Conservation (phyloP, 2,888 invertebrate genomes). For the Pyrochroa serraticornis region DNA sequence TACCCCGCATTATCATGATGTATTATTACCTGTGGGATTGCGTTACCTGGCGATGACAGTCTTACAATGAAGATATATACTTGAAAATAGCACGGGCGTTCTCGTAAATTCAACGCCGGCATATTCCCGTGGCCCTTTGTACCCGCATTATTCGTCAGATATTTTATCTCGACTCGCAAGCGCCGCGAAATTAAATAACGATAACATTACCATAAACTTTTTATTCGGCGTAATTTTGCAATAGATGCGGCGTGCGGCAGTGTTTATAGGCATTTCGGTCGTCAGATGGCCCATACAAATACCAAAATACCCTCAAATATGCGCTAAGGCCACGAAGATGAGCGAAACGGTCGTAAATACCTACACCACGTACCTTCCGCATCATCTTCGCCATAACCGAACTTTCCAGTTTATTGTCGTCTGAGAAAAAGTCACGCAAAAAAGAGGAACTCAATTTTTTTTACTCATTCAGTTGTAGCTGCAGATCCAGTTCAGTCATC, state of each 20-base stretch:
- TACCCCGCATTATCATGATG: constrained; percentile 28
- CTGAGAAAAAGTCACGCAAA: too few relatives aligned
- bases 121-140: constrained; percentile 8
- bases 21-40: constrained; percentile 32
- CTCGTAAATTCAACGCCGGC: constrained; percentile 17
- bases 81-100: constrained; percentile 27
- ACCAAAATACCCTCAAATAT: constrained; percentile 3
- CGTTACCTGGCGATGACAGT: constrained; percentile 31
- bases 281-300: not conserved
- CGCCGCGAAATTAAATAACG: constrained; percentile 13
- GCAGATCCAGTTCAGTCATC: too few relatives aligned
- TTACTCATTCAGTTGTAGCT: too few relatives aligned
- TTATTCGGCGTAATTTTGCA: constrained; percentile 5
- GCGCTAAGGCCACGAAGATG: too few relatives aligned
- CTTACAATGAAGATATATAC: constrained; percentile 32
- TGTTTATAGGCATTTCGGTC: constrained; percentile 1
- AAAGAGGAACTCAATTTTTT: too few relatives aligned
- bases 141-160: constrained; percentile 4
- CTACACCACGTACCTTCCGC: too few relatives aligned
- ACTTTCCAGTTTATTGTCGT: too few relatives aligned
- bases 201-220: constrained; percentile 11
- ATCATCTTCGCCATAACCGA: too few relatives aligned
- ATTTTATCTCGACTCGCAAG: constrained; percentile 1
- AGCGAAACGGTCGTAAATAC: too few relatives aligned
- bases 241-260: not conserved